phyloP scores from a whole-genome alignment of 2,888 invertebrate genomes.

The Drosophila neoperkinsi region DNA sequence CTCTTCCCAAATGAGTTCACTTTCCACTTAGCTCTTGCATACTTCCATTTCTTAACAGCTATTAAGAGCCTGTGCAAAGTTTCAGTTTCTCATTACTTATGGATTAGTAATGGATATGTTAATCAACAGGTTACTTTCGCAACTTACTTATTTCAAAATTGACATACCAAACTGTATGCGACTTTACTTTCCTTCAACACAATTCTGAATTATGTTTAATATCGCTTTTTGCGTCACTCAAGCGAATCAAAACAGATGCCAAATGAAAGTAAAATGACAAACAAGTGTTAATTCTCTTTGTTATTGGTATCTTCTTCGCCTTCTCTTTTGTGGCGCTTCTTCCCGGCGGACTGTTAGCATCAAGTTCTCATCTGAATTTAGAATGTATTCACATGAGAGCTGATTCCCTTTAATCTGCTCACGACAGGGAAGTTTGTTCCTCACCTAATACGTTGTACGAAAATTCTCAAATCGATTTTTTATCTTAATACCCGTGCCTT shows the following conservation, averaged over 20 bases:
- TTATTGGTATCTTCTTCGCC: conserved; percentile 1
- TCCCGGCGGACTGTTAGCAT: conserved; percentile 2
- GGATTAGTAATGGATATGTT: conserved; percentile 11
- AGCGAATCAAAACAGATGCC: conserved; percentile 10
- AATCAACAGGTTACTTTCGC: conserved; percentile 24
- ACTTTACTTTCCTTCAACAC: conserved; percentile 39
- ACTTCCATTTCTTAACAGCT: conserved; percentile 1
- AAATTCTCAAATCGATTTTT: neutral
- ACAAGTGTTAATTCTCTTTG: conserved; percentile 5
- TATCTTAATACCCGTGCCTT: neutral
- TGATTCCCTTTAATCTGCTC: conserved; percentile 5
- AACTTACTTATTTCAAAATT: conserved; percentile 1
- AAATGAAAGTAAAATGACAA: conserved; percentile 82
- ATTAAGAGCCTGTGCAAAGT: conserved; percentile 1
- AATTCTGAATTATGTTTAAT: conserved; percentile 55
- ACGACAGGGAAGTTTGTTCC: neutral
- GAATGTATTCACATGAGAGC: conserved; percentile 1
- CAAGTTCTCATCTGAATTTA: conserved; percentile 18
- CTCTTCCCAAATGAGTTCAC: conserved; percentile 7
- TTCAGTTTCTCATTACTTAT: conserved; percentile 18
- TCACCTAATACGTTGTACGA: neutral
- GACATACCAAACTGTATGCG: neutral
- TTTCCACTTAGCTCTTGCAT: conserved; percentile 12
- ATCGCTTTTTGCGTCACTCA: conserved; percentile 9
- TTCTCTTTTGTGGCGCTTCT: conserved; percentile 2